Base-by-base conservation (phyloP, 2,888 invertebrate species). In the Mycogona germanica region DNA sequence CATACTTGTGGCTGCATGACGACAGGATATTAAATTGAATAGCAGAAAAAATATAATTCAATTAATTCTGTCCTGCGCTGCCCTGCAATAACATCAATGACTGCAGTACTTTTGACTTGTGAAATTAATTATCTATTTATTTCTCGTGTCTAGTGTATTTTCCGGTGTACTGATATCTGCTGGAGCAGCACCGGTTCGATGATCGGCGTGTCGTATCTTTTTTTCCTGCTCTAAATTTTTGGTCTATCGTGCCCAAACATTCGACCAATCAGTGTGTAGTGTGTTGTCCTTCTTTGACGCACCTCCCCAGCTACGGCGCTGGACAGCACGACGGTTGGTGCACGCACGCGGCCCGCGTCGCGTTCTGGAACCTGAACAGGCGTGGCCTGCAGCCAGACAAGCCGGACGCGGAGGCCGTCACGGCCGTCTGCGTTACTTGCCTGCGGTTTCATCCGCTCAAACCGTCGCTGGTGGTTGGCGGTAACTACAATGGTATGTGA, bases 401-500 rank as follows among this genome's bases (percentile, higher is more conserved):
- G 56, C 70, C 72, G 6, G 69, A 71, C 56, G 63, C 64, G n/a
- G 60, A 60, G 2, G 63, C 72, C 32, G 72, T 72, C 58, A 62
- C 67, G 6, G 60, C 68, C 17, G 65, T 67, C 54, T 73, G 72
- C 61, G 60, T 72, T 14, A 69, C 68, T 62, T 66, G 65, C 59
- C 47, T 71, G 3, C 65, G 66, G n/a, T 71, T 68, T 60, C 72
- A 72, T 60, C 72, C 72, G 0, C 62, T 63, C 37, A 65, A 70
- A 49, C 72, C 72, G 12, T 67, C 70, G 7, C 61, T 68, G 41
- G 61, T 72, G 48, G 70, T 67, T 37, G 70, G 68, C 2, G 72
- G 71, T 37, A 70, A 67, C 49, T 70, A 70, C 51, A 70, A 68
- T 64, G 72, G 71, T 70, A 59, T 67, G 69, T n/a, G n/a, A n/a